Evolutionary conservation across 1,140 invertebrate species (phyloP), one percentile per base, ranked within the genome.

Genomic region (Fragariocoptes setiger): DNA sequence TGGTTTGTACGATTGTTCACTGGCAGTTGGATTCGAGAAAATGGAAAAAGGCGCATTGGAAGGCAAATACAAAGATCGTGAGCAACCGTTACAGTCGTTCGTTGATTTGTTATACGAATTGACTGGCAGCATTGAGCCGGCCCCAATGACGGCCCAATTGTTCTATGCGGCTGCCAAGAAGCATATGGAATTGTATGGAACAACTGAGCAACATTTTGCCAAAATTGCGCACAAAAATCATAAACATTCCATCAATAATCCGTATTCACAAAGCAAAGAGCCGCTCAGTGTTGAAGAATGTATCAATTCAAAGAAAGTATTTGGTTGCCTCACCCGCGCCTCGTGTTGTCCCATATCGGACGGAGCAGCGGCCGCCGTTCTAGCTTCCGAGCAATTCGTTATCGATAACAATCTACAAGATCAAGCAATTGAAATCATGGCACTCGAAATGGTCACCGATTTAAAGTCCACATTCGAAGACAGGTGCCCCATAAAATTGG

Each of bases 211-310:
- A 40, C 85, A 94, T 55, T 74, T 95, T 56, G 88, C 83, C 1
- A 95, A 94, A 63, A 86, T 97, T 53, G 88, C 86, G 1, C 74
- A 74, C 47, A 97, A 97, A 56, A 95, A 97, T 60, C 86, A 95
- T 57, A 71, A 80, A 48, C 86, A 95, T 63, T 94, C 86, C 1
- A 65, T 69, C 0, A 90, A 94, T 52, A 95, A 97, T 63, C 85
- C 85, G 52, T 68, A 82, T 51, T 85, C 88, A 0, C 88, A 95
- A 54, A 86, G 86, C 52, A 72, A 72, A 56, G 69, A 76, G 42
- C 74, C 79, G 51, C 90, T 90, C 53, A 70, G 69, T 8, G 57
- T 94, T 35, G 73, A 94, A 42, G 69, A 94, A 57, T 77, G 94
- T 41, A 61, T 75, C 54, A 68, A 72, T 15, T 80, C 85, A 0